Evolutionary conservation across 2,113 vertebrate species (phyloP).

Genomic region (Spizaetus ornatus): DNA sequence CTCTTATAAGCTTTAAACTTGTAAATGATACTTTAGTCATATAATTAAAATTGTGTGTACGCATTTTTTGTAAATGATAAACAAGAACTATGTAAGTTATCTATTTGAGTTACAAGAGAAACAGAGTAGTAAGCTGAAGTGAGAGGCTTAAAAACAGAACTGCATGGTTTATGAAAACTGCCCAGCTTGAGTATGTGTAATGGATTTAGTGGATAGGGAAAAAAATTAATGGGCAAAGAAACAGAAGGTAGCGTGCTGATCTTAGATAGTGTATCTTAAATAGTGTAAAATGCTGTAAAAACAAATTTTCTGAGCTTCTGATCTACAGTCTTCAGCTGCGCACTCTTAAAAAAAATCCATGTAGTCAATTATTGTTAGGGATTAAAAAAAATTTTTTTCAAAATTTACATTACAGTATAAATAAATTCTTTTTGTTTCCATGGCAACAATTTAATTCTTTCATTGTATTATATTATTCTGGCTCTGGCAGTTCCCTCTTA

Average conservation of each 20-base stretch:
- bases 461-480: neutral
- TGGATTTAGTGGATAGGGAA: neutral
- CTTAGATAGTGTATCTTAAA: neutral
- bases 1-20: neutral
- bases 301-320: neutral
- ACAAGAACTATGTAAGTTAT: neutral
- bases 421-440: neutral
- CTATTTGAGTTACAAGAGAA: neutral
- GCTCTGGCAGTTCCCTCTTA: neutral
- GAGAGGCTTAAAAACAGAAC: neutral
- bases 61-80: neutral
- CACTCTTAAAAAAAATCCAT: neutral
- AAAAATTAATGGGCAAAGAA: neutral
- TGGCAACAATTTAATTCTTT: neutral
- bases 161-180: neutral
- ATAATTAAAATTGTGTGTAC: neutral
- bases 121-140: neutral
- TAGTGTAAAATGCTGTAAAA: neutral
- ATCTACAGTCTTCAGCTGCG: neutral
- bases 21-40: neutral
- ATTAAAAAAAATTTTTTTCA: neutral
- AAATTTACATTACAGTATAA: neutral
- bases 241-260: neutral
- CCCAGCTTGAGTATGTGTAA: neutral
- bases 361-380: neutral